Percentiles rank a stretch among this genome's conserved stretches.
Conservation (phyloP, 2,888 invertebrate genomes). For the Bombylius discolor region DNA sequence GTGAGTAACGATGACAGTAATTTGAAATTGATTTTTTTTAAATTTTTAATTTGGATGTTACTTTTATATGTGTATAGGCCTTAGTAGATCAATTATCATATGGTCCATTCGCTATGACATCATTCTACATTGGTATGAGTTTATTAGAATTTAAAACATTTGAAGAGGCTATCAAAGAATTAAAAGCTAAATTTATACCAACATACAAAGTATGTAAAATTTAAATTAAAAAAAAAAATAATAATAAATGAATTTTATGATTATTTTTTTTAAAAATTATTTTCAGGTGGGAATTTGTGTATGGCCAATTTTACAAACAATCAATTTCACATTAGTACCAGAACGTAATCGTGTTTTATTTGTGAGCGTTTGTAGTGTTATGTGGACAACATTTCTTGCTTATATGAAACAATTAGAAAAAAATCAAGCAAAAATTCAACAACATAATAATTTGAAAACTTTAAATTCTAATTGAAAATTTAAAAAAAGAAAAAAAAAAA, state of each 20-base stretch:
- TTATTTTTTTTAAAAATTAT: neutral
- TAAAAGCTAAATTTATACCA: constrained; percentile 55
- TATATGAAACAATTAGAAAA: constrained; percentile 52
- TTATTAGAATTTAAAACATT: constrained; percentile 53
- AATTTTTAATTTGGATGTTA: neutral
- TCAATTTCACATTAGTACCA: constrained; percentile 59
- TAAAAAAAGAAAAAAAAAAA: too few relatives aligned
- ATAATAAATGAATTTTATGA: neutral
- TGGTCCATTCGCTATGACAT: constrained; percentile 59
- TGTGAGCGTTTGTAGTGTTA: constrained; percentile 55
- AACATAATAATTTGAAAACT: too few relatives aligned
- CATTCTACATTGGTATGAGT: constrained; percentile 65
- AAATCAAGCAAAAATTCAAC: neutral
- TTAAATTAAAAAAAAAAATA: neutral
- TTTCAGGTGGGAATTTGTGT: constrained; percentile 42
- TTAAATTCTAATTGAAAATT: too few relatives aligned
- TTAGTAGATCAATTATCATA: constrained; percentile 61
- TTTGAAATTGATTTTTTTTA: neutral
- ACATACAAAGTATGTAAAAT: constrained; percentile 42
- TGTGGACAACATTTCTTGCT: constrained; percentile 65
- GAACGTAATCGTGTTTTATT: constrained; percentile 61
- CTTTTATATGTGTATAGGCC: constrained; percentile 33
- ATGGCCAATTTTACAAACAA: constrained; percentile 61
- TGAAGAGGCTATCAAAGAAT: constrained; percentile 50
- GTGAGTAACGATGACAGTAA: constrained; percentile 16